Base-by-base conservation (phyloP, 2,113 vertebrate genomes). In the Rana temporaria region DNA sequence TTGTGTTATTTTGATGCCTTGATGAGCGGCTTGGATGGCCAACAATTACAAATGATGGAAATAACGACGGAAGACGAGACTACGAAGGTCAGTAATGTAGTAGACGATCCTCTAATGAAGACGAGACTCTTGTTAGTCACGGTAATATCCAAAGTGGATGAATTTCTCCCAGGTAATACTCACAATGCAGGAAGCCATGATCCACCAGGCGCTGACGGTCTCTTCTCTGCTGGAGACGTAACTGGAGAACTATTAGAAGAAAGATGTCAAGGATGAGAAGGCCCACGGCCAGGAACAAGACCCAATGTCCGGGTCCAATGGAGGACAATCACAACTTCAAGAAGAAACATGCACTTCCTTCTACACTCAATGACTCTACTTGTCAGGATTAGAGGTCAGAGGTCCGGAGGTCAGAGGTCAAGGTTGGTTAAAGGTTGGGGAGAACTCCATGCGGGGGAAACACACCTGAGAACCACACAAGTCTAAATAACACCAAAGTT, bases 151-250 rank as follows among this genome's bases (percentile, higher is more conserved):
- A 30, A 1, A 18, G 18, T 32, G 52, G 69, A 30, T 30, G n/a
- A n/a, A 74, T 20, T 14, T 5, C 26, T 22, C 15, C 4, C 18
- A 32, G 18, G 52, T 4, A 3, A 3, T 91, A 99, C 98, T 99
- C 92, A 99, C 98, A 93, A 91, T 96, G 96, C 97, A 98, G 96
- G 93, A 96, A 93, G 94, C 96, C 95, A 91, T 95, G 96, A 91
- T 95, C 95, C 91, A 94, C 95, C 90, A 97, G 94, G 89, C 98
- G 96, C 89, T 99, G 97, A 87, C 97, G 93, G 84, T 95, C 97
- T 91, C 96, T 95, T 89, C 96, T 96, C 93, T 99, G 98, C 90
- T 99, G 98, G 89, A 99, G 97, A 88, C 97, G 96, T 87, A 99
- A 92, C 96, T 99, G 98, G 86, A 99, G 94, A 91, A 99, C 98